Evolutionary conservation across 1,140 invertebrate species (phyloP).

Genomic region (Homalodisca vitripennis): DNA sequence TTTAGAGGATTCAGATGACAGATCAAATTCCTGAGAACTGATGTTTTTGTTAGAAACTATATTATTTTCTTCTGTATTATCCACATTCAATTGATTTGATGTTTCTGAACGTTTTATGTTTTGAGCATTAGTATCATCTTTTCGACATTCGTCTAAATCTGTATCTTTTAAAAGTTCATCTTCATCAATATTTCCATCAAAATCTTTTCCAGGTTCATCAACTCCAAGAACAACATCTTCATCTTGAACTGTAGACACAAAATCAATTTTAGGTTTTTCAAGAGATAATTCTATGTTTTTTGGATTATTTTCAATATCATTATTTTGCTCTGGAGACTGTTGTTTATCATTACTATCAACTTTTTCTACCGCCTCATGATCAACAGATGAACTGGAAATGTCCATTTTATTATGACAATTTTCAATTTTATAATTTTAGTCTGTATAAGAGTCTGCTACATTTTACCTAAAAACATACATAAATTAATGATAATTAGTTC

Average conservation of each 20-base stretch:
- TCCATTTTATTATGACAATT: no score
- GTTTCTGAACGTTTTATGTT: no score
- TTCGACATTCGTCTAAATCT: constrained; percentile 36
- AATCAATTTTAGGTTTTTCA: background rate
- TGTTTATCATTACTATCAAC: no score
- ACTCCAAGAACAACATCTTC: constrained; percentile 40
- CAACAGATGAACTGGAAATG: no score
- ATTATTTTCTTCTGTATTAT: constrained; percentile 24
- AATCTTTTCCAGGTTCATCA: constrained; percentile 34
- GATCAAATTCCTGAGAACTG: background rate
- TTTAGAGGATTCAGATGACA: background rate
- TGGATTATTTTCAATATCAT: no score
- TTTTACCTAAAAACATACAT: no score
- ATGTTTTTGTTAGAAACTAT: background rate
- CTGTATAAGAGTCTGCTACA: no score
- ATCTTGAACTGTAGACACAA: constrained; percentile 28
- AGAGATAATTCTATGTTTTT: no score
- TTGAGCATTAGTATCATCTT: constrained; percentile 22
- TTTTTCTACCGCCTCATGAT: no score
- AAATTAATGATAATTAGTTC: no score
- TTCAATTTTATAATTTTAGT: no score
- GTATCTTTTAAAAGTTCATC: constrained; percentile 36
- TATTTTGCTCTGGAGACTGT: no score
- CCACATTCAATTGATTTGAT: background rate
- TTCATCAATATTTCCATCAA: constrained; percentile 38